Percentiles rank a stretch among this genome's conserved stretches.
These are phyloP conservation scores for Euwallacea similis DNA, from an alignment of 1,140 invertebrate species.

Conservation along the genomic window DNA sequence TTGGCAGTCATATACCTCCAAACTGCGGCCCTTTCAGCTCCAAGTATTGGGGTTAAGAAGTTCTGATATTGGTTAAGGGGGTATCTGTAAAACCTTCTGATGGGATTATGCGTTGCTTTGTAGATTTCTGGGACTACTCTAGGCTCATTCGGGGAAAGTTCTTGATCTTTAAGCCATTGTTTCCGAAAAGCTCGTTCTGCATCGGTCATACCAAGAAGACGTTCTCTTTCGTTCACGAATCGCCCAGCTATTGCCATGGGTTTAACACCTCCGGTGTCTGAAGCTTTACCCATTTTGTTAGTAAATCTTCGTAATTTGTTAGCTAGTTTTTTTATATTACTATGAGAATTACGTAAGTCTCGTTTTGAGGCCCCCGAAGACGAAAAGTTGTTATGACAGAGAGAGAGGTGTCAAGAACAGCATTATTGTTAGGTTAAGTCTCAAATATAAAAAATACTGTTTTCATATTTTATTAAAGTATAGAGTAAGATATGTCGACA, in stretches of 20 bases:
- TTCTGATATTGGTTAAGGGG: slow-evolving; percentile 68
- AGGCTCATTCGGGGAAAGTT: slow-evolving; percentile 73
- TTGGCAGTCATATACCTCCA: slow-evolving; percentile 68
- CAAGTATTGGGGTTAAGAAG: slow-evolving; percentile 63
- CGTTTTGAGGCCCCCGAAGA: background rate
- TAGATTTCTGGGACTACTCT: slow-evolving; percentile 66
- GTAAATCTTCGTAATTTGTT: background rate
- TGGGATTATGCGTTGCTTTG: slow-evolving; percentile 71
- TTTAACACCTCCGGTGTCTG: slow-evolving; percentile 63
- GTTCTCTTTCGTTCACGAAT: slow-evolving; percentile 71
- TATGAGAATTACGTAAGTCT: slow-evolving; percentile 20
- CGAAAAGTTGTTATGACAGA: no score
- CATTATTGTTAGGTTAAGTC: no score
- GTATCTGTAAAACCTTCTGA: slow-evolving; percentile 71
- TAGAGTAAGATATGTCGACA: no score
- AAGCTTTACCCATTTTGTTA: slow-evolving; percentile 39
- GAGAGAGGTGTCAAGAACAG: no score
- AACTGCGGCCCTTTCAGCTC: slow-evolving; percentile 56
- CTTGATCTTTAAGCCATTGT: slow-evolving; percentile 82
- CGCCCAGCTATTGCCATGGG: slow-evolving; percentile 76
- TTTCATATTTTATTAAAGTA: no score
- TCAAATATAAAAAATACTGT: no score
- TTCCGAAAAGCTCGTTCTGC: slow-evolving; percentile 81
- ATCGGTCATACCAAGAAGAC: slow-evolving; percentile 78
- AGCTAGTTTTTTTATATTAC: no score